These are phyloP conservation scores for Ptychochromis oligacanthus DNA, from an alignment of 2,113 vertebrate species.

Conservation along the genomic window DNA sequence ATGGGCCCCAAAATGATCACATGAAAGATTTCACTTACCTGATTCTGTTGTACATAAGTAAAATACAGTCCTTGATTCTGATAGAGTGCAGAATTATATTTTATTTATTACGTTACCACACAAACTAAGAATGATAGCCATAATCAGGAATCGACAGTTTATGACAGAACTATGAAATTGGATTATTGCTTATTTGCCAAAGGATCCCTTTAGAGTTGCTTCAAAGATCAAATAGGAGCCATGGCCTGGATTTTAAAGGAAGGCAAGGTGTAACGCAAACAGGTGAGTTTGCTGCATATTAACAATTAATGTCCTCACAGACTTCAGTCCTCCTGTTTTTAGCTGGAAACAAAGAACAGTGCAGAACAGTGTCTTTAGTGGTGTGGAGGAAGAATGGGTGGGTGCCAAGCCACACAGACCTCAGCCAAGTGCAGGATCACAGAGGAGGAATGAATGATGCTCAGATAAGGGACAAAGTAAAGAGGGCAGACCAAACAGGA, in stretches of 20 bases:
- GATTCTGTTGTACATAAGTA: not conserved
- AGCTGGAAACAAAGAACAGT: slow-evolving; percentile 67
- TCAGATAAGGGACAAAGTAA: slow-evolving; percentile 80
- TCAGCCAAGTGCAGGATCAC: slow-evolving; percentile 76
- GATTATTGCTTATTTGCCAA: not conserved
- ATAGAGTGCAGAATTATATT: not conserved
- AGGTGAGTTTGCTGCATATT: slow-evolving; percentile 57
- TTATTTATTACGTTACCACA: not conserved
- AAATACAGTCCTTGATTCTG: not conserved
- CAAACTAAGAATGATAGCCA: not conserved
- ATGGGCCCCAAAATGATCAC: not conserved
- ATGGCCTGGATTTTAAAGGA: not conserved
- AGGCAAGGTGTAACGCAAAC: slow-evolving; percentile 36
- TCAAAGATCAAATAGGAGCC: not conserved
- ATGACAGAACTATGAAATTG: not conserved
- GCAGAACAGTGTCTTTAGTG: slow-evolving; percentile 67
- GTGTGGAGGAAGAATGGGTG: slow-evolving; percentile 60
- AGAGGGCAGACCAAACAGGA: slow-evolving; percentile 84
- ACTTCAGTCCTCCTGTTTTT: slow-evolving; percentile 23
- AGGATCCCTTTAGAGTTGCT: not conserved
- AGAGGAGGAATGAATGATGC: slow-evolving; percentile 80
- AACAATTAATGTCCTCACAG: slow-evolving; percentile 42
- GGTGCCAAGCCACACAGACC: slow-evolving; percentile 68
- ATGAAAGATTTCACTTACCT: not conserved
- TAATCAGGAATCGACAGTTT: not conserved